These are phyloP conservation scores for Macropis europaea DNA, from an alignment of 2,888 invertebrate species.

Conservation along the genomic window DNA sequence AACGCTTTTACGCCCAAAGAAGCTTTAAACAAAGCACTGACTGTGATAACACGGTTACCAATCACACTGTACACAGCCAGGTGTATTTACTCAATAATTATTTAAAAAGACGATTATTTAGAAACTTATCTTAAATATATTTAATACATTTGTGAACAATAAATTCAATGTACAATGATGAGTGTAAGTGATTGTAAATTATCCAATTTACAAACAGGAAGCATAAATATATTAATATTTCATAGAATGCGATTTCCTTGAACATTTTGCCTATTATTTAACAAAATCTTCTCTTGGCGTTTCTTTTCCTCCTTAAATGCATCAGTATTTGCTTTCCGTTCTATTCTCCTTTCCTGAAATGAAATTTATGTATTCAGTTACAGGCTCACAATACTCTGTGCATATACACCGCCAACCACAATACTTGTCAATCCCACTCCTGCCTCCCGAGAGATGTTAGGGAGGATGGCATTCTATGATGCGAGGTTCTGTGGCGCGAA, in stretches of 20 bases:
- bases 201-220: background rate
- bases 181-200: background rate
- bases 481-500: too few species aligned
- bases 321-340: slow-evolving; percentile 89
- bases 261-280: slow-evolving; percentile 88
- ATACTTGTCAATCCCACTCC: too few species aligned
- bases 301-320: slow-evolving; percentile 94
- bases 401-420: background rate
- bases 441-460: too few species aligned
- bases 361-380: slow-evolving; percentile 8
- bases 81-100: background rate
- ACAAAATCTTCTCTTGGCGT: slow-evolving; percentile 87
- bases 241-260: slow-evolving; percentile 87
- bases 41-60: too few species aligned
- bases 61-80: too few species aligned
- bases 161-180: slow-evolving; percentile 15
- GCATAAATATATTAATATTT: slow-evolving; percentile 15
- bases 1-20: too few species aligned
- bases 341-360: slow-evolving; percentile 86
- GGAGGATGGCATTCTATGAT: too few species aligned
- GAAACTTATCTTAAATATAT: slow-evolving; percentile 17
- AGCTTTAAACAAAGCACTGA: too few species aligned
- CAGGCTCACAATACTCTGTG: background rate
- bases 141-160: background rate
- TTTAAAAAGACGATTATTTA: background rate